Conservation (phyloP, 2,888 invertebrate species). For the Megaustenia siamemsis region DNA sequence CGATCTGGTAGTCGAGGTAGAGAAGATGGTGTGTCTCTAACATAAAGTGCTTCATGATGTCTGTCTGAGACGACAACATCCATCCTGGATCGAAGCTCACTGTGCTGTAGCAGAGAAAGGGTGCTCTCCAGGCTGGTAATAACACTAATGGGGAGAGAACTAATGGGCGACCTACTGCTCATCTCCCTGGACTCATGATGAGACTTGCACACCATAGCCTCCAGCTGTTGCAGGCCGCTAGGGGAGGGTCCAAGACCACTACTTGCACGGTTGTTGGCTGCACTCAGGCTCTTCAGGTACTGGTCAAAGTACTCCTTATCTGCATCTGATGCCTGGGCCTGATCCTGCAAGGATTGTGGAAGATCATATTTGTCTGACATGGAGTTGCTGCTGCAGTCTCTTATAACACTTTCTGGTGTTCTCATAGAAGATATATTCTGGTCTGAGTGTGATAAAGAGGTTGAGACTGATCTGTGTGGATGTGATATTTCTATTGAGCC, state of each 20-base stretch:
- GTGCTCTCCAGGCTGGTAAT: constrained; percentile 60
- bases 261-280: constrained; percentile 51
- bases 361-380: constrained; percentile 44
- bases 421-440: constrained; percentile 35
- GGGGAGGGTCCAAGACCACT: constrained; percentile 44
- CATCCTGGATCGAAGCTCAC: constrained; percentile 69
- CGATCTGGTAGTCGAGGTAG: constrained; percentile 54
- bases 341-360: constrained; percentile 46
- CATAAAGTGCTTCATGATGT: constrained; percentile 62
- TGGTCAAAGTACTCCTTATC: constrained; percentile 75
- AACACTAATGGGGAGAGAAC: constrained; percentile 57
- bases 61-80: constrained; percentile 68
- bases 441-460: constrained; percentile 46
- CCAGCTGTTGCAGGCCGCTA: constrained; percentile 58
- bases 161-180: constrained; percentile 48
- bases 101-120: constrained; percentile 61
- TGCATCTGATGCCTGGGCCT: constrained; percentile 66
- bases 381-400: constrained; percentile 35
- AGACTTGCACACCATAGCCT: constrained; percentile 59
- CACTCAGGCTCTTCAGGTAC: constrained; percentile 72
- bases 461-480: constrained; percentile 36
- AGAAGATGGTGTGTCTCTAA: constrained; percentile 59
- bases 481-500: constrained; percentile 42
- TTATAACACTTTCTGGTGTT: constrained; percentile 42
- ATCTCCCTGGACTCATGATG: constrained; percentile 55